A percentile compares a stretch with the other conserved stretches of the same genome.
phyloP scores from a whole-genome alignment of 2,113 vertebrate genomes.

The Sterrhoptilus dennistouni region DNA sequence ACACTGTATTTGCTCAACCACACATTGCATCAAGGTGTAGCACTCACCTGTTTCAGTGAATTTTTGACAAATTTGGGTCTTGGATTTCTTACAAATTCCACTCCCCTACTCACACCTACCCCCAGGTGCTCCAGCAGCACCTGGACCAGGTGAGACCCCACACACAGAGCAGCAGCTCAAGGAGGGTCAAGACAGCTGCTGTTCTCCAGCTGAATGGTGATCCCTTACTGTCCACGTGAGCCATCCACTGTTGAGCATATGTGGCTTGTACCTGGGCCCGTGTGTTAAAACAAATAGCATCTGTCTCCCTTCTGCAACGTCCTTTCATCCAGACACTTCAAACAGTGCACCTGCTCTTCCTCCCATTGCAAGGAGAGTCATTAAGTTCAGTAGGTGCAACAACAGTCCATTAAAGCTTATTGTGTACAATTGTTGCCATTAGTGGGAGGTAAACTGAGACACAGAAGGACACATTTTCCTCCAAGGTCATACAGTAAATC shows the following conservation, averaged over 20 bases:
- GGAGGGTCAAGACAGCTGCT: neutral
- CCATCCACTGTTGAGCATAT: neutral
- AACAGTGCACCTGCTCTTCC: neutral
- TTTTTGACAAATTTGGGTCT: neutral
- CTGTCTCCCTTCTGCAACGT: neutral
- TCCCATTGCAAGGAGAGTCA: neutral
- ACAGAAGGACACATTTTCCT: neutral
- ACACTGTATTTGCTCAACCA: neutral
- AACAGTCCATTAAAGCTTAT: neutral
- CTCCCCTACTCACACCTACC: no score
- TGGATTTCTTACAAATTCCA: neutral
- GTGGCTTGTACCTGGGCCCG: neutral
- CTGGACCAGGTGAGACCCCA: neutral
- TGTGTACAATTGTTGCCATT: neutral
- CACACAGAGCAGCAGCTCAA: neutral
- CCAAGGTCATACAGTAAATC: constrained; percentile 22
- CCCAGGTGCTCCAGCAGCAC: neutral
- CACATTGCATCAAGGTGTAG: neutral
- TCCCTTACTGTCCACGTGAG: neutral
- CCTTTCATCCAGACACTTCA: neutral
- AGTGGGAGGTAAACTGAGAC: constrained; percentile 14
- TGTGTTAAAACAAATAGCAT: neutral
- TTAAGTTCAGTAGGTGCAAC: neutral
- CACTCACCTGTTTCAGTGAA: neutral
- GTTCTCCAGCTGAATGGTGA: neutral